Evolutionary conservation across 1,140 invertebrate species (phyloP), one percentile per base, ranked within the genome.

Genomic region (Drosophila parvula): DNA sequence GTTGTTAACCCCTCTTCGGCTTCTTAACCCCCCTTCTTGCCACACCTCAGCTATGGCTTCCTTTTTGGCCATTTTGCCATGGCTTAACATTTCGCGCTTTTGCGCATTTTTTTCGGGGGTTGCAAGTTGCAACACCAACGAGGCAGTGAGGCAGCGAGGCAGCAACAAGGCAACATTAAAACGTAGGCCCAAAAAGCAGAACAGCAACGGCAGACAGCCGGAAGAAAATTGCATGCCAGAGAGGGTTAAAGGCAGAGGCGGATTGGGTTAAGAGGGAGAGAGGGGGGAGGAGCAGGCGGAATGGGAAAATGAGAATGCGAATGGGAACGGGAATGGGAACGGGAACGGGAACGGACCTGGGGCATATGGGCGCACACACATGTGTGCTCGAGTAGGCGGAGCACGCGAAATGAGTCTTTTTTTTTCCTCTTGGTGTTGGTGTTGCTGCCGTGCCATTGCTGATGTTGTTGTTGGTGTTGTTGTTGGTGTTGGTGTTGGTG

Each of bases 401-500:
- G 84, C 83, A 89, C 84, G 84, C 83, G 84, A 88, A 88, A 89
- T 80, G 77, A 71, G 58, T 71, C 73, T 79, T 86, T 78, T 81
- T 70, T 79, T 12, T 16, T 4, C 38, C 14, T 36, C 38, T 22
- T 36, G 28, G 0, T 30, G 51, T 62, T 76, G 44, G 18, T 63
- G 62, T 28, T 68, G 60, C 41, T 80, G 78, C 22, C 32, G 30
- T 79, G 27, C 56, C 28, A 27, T 38, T 55, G 58, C 4, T 16
- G 30, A 57, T 74, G 75, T 60, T 69, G 48, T 10, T 41, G 67
- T 38, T 74, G 47, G 32, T 65, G 73, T 22, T 61, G 62, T 55
- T 71, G 76, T 10, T n/a, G n/a, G n/a, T n/a, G n/a, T n/a, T n/a
- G n/a, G n/a, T n/a, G n/a, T 47, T 58, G 56, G 4, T 30, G 22